Evolutionary conservation across 2,113 vertebrate species (phyloP), one percentile per base, ranked within the genome.

Genomic region (Burhinus oedicnemus): DNA sequence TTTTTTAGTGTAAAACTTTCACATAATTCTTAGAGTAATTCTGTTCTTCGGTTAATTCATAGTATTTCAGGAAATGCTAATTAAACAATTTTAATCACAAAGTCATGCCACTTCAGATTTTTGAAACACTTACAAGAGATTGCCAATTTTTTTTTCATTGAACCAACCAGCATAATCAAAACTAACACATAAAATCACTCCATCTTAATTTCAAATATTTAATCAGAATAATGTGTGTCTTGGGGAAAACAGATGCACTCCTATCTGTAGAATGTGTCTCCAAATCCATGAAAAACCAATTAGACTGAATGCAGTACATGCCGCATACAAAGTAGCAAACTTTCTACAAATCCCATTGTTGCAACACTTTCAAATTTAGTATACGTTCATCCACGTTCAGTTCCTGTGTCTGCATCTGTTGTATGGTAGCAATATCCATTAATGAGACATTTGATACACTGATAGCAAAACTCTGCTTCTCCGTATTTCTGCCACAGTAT

Each of bases 201-300:
- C 40, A 92, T 87, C 75, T 89, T 94, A 94, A 94, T 95, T 97
- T 95, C 61, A 96, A 85, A 85, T 82, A 93, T 92, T 96, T 96
- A 94, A 97, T 96, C 91, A 96, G 84, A 95, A 95, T 94, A 94
- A 95, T 70, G 34, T 45, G 25, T 78, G n/a, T 89, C 74, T 85
- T 91, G 52, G 69, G 80, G n/a, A 93, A 91, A 95, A 75, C 38
- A 85, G 38, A 89, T 75, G 55, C 38, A 75, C 6, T 89, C 12
- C 25, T 96, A 52, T 92, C 83, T 60, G 20, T 60, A 70, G 52
- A 92, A 65, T 32, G 12, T 38, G 27, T 60, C 83, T 95, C 75
- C 30, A 81, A 70, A 51, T 68, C 61, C 38, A 88, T 82, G 64
- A 80, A 93, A 97, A 96, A 89, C 2, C 15, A 61, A 72, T 92